Evolutionary conservation across 2,888 invertebrate species (phyloP).

Genomic region (Rhorus exstirpatorius): DNA sequence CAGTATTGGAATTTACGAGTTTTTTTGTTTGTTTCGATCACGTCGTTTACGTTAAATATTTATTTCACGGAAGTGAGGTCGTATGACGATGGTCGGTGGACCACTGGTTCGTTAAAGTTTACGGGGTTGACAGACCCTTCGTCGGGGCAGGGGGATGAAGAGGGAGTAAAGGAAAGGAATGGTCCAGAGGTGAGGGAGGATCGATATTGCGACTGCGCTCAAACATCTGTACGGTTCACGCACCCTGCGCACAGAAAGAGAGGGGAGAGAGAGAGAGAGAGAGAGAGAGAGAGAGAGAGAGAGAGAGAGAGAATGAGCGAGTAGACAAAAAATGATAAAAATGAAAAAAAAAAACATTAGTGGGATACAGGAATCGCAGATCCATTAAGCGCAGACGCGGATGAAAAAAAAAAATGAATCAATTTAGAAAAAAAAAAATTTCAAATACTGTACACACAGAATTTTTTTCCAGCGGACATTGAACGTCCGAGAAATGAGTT

Average conservation of each 20-base stretch:
- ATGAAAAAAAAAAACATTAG: conserved; percentile 2
- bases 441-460: not conserved
- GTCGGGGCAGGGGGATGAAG: conserved; percentile 28
- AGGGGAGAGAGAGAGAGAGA: not conserved
- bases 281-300: conserved; percentile 7
- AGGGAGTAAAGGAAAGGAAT: conserved; percentile 52
- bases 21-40: not conserved
- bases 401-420: conserved; percentile 7
- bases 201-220: conserved; percentile 74
- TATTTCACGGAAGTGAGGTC: conserved; percentile 75
- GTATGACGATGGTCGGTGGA: conserved; percentile 81
- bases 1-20: not conserved
- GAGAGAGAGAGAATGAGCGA: conserved; percentile 1
- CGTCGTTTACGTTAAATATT: not conserved
- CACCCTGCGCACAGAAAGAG: conserved; percentile 46
- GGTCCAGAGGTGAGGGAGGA: conserved; percentile 68
- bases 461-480: conserved; percentile 3
- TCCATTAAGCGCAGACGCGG: conserved; percentile 34
- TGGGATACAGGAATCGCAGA: conserved; percentile 14
- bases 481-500: not conserved
- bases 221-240: conserved; percentile 51
- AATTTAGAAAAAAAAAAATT: no score
- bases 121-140: conserved; percentile 70
- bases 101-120: conserved; percentile 80
- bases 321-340: conserved; percentile 20